phyloP scores from a whole-genome alignment of 2,888 invertebrate species.

The Brachypterus glaber region DNA sequence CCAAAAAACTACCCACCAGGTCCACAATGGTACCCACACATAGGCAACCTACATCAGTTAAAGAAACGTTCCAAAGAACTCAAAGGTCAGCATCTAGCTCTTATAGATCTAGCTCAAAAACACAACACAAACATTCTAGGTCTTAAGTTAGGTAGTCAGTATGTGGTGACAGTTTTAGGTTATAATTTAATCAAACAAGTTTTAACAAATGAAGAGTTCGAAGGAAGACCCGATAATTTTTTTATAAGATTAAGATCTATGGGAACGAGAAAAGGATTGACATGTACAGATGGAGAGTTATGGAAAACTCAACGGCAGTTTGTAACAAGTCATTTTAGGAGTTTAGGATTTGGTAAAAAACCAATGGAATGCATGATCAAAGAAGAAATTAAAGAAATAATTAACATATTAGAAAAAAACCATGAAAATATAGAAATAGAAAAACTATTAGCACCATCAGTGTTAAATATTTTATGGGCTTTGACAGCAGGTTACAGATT shows the following conservation, averaged over 20 bases:
- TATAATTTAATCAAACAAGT: constrained; percentile 45
- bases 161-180: constrained; percentile 47
- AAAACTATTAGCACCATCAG: constrained; percentile 44
- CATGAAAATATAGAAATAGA: constrained; percentile 27
- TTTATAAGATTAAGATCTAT: constrained; percentile 54
- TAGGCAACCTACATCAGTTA: constrained; percentile 38
- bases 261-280: constrained; percentile 51
- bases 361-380: constrained; percentile 40
- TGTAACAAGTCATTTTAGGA: constrained; percentile 42
- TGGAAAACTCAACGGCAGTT: constrained; percentile 48
- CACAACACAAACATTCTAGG: constrained; percentile 48
- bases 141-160: constrained; percentile 46
- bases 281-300: constrained; percentile 46
- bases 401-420: constrained; percentile 27
- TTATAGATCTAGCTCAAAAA: constrained; percentile 40
- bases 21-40: constrained; percentile 41
- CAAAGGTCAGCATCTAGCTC: constrained; percentile 46
- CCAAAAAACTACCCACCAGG: no score
- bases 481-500: constrained; percentile 45
- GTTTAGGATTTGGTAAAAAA: constrained; percentile 46
- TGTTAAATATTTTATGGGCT: constrained; percentile 58
- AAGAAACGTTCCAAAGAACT: constrained; percentile 33
- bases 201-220: constrained; percentile 49
- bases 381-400: constrained; percentile 45
- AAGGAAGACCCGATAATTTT: constrained; percentile 57